phyloP scores from a whole-genome alignment of 2,113 vertebrate species.

The Melanostigma gelatinosum region DNA sequence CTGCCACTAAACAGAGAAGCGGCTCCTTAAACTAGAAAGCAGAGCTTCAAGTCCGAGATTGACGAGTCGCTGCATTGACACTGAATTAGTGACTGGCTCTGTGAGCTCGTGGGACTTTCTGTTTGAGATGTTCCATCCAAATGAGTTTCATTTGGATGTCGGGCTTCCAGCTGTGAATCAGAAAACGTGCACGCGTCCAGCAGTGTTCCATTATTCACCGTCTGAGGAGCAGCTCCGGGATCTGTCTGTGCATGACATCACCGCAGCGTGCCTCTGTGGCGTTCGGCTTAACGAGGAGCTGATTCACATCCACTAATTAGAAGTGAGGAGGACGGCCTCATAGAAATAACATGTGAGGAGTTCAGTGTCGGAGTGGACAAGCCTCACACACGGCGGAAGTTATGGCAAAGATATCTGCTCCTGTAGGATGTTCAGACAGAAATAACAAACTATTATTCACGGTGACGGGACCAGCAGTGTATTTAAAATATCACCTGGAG shows the following conservation, averaged over 20 bases:
- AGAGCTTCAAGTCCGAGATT: slow-evolving; percentile 5
- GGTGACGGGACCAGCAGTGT: no score
- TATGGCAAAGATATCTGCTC: no score
- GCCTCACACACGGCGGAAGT: background rate
- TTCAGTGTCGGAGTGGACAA: background rate
- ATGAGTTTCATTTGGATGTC: slow-evolving; percentile 54
- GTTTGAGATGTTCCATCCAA: slow-evolving; percentile 49
- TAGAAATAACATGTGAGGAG: slow-evolving; percentile 10
- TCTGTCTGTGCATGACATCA: slow-evolving; percentile 63
- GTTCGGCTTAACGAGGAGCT: slow-evolving; percentile 40
- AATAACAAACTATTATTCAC: no score
- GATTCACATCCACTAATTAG: slow-evolving; percentile 48
- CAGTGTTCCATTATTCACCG: slow-evolving; percentile 67
- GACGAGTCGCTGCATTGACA: slow-evolving; percentile 34
- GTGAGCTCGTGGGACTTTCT: slow-evolving; percentile 29
- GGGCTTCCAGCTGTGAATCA: slow-evolving; percentile 65
- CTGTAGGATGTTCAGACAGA: no score
- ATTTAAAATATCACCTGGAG: background rate
- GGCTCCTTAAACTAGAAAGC: slow-evolving; percentile 16
- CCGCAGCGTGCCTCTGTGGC: slow-evolving; percentile 33
- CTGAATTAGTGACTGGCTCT: slow-evolving; percentile 37
- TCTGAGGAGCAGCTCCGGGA: slow-evolving; percentile 67
- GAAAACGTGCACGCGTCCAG: slow-evolving; percentile 55
- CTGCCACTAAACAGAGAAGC: background rate
- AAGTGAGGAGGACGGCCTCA: slow-evolving; percentile 26